Base-by-base conservation (phyloP, 2,888 invertebrate genomes). In the Andrena trimmerana region DNA sequence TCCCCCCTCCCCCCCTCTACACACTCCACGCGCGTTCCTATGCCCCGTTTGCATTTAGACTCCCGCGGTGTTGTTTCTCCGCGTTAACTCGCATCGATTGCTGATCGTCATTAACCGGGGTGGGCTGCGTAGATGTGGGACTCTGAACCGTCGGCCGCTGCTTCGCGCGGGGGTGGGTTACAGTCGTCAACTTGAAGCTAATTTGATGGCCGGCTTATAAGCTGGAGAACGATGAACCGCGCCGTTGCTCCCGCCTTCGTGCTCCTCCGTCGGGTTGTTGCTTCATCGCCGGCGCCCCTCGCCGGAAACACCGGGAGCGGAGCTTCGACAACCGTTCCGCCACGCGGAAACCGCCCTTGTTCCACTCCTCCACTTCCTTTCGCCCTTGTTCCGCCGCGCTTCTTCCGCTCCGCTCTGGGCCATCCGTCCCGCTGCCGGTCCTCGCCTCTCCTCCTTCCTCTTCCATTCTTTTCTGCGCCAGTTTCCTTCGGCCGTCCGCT, bases 271-370 rank as follows among this genome's bases (percentile, higher is more conserved):
- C 42, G 42, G 1, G 42, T 42, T 42, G 42, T 16, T 42, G 42
- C 42, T 42, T 42, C 16, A 42, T 42, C 42, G 42, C 16, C 42
- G 16, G 16, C 42, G 42, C 42, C 13, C 42, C 8, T 33, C 33
- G 33, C 36, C 36, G 42, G 42, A 42, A 42, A 5, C 42, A 42
- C 42, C 4, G 16, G 54, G 0, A 7, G 20, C 20, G 0, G 13
- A 4, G 57, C 42, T 42, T 42, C 42, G 54, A 16, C 63, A 5
- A 10, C 7, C 20, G 13, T 36, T 59, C 36, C 57, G 57, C 36
- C 83, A 83, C 83, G 60, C 83, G 69, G 77, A 73, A 65, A 33
- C 66, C 69, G 33, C 76, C 52, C 54, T 20, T 24, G 54, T 54
- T 54, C 54, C 24, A 42, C 13, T 24, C 54, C 36, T 16, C 31